Conservation (phyloP, 2,797 vertebrate genomes). For the Sebastes nivosus region DNA sequence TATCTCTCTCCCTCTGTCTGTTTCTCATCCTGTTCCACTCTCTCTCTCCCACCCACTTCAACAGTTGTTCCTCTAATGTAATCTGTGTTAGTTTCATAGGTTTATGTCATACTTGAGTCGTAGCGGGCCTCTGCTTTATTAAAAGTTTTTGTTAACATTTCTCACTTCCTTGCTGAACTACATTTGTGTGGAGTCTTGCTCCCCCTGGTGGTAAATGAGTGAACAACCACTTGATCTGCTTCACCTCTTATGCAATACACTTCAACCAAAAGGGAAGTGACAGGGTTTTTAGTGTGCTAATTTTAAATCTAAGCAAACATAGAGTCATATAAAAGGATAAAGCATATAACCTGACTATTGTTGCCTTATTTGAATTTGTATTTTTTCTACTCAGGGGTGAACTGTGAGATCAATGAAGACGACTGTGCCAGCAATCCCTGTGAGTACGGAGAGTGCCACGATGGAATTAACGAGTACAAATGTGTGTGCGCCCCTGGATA, state of each 20-base stretch:
- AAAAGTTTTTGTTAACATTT: slow-evolving; percentile 14
- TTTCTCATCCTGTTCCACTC: not conserved
- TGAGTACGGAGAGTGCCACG: slow-evolving; percentile 87
- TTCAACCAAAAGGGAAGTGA: not conserved
- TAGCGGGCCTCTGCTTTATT: not conserved
- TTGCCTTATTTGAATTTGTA: not conserved
- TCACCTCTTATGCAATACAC: not conserved
- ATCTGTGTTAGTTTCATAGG: not conserved
- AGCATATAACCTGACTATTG: not conserved
- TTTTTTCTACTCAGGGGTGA: slow-evolving; percentile 80
- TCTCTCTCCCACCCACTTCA: not conserved
- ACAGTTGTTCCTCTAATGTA: not conserved
- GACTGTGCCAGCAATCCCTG: slow-evolving; percentile 94
- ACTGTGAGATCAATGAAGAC: slow-evolving; percentile 93
- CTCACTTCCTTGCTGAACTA: not conserved
- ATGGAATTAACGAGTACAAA: slow-evolving; percentile 91
- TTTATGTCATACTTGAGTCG: not conserved
- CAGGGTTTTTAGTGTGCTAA: not conserved
- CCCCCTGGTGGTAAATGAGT: slow-evolving; percentile 61
- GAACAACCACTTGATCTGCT: not conserved
- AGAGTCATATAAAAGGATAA: not conserved
- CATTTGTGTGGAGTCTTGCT: slow-evolving; percentile 25
- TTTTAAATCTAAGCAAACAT: not conserved
- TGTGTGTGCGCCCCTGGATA: slow-evolving; percentile 91
- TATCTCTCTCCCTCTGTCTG: not conserved